Evolutionary conservation across 2,888 invertebrate genomes (phyloP).

Genomic region (Volucella inanis): DNA sequence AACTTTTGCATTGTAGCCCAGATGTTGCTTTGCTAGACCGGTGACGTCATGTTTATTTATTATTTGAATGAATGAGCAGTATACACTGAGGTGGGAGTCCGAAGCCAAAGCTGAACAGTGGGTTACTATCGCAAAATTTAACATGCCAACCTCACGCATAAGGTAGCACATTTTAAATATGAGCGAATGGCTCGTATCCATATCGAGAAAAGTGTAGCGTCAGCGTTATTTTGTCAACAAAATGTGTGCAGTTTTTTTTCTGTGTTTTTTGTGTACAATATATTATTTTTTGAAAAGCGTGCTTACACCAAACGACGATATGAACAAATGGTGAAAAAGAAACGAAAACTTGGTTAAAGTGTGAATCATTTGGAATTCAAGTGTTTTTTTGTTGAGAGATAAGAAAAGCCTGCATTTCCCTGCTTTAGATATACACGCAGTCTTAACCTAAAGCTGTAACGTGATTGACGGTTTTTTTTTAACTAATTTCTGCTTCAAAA

Average conservation of each 20-base stretch:
- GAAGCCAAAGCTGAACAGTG: background rate
- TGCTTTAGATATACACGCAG: conserved; percentile 32
- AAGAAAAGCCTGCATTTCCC: conserved; percentile 46
- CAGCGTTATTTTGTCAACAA: conserved; percentile 34
- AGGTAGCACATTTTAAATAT: conserved; percentile 30
- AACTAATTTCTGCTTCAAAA: conserved; percentile 70
- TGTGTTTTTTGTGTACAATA: no score
- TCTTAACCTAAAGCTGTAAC: conserved; percentile 42
- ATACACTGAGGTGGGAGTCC: conserved; percentile 6
- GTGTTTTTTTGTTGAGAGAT: conserved; percentile 45
- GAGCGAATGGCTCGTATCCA: background rate
- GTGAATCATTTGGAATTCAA: conserved; percentile 54
- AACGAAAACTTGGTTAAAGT: conserved; percentile 6
- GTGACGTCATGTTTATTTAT: conserved; percentile 69
- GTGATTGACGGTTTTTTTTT: conserved; percentile 28
- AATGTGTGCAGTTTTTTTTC: conserved; percentile 1
- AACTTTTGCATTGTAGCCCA: conserved; percentile 45
- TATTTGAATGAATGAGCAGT: conserved; percentile 44
- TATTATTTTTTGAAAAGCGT: background rate
- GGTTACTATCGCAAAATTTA: conserved; percentile 20
- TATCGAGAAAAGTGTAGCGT: conserved; percentile 13
- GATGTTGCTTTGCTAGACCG: conserved; percentile 51
- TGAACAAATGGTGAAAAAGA: conserved; percentile 1
- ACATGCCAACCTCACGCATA: conserved; percentile 12
- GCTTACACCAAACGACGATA: conserved; percentile 24